Evolutionary conservation across 1,140 invertebrate species (phyloP).

Genomic region (Leptoteleia sp.): DNA sequence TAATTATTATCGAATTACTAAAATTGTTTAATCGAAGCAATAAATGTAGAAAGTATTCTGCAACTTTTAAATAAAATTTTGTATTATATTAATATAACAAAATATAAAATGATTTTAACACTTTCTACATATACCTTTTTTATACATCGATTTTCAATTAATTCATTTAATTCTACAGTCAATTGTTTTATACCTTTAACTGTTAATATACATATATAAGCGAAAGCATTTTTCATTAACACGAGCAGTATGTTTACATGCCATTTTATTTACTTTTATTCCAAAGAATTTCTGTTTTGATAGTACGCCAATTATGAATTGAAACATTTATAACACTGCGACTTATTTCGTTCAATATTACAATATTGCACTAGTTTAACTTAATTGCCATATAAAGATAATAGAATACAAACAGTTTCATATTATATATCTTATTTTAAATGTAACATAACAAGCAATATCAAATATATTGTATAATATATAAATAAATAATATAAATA

Average conservation of each 20-base stretch:
- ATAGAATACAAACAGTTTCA: constrained; percentile 5
- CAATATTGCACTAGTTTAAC: constrained; percentile 18
- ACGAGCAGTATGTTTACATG: not conserved
- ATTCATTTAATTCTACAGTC: too few relatives aligned
- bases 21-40: too few relatives aligned
- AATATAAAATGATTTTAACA: too few relatives aligned
- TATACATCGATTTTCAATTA: too few relatives aligned
- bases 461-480: constrained; percentile 2
- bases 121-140: too few relatives aligned
- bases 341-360: constrained; percentile 1
- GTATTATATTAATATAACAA: too few relatives aligned
- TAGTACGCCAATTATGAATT: not conserved
- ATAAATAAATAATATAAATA: not conserved
- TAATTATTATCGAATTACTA: too few relatives aligned
- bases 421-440: constrained; percentile 11
- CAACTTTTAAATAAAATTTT: too few relatives aligned
- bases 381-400: not conserved
- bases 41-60: too few relatives aligned
- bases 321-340: not conserved
- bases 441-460: constrained; percentile 8
- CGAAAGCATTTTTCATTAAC: not conserved
- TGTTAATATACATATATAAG: constrained; percentile 2
- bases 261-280: not conserved
- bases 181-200: not conserved
- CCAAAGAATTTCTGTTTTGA: not conserved